phyloP scores from a whole-genome alignment of 2,888 invertebrate genomes.

The Lithophane leautieri region DNA sequence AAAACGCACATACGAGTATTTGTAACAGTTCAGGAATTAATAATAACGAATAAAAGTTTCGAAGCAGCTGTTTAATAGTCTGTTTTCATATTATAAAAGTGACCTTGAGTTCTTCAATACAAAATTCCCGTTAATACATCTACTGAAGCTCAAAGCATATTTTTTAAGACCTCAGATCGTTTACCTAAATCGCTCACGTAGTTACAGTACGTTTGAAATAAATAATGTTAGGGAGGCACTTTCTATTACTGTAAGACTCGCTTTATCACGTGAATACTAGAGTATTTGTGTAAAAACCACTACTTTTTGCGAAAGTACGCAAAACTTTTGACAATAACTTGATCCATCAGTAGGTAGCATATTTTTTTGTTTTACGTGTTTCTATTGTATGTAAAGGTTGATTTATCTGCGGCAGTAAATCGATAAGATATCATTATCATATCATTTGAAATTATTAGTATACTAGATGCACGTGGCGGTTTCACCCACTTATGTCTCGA shows the following conservation, averaged over 20 bases:
- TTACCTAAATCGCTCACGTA: constrained; percentile 59
- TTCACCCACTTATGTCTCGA: too few species aligned
- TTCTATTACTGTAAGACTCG: constrained; percentile 37
- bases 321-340: constrained; percentile 27
- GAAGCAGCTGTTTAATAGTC: too few species aligned
- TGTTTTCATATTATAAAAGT: too few species aligned
- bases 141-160: constrained; percentile 3
- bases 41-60: not conserved
- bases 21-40: not conserved
- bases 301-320: not conserved
- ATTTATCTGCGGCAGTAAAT: not conserved
- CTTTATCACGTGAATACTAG: constrained; percentile 54
- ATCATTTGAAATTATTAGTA: not conserved
- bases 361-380: not conserved
- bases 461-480: too few species aligned
- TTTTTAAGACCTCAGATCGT: constrained; percentile 41
- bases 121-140: constrained; percentile 19
- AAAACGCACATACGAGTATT: not conserved
- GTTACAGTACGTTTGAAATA: constrained; percentile 53
- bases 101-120: not conserved
- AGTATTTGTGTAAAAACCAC: constrained; percentile 2
- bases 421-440: too few species aligned
- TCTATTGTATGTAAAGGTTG: not conserved
- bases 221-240: constrained; percentile 51
- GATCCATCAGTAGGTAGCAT: not conserved